Percentiles rank a stretch among this genome's conserved stretches.
Evolutionary conservation across 2,888 invertebrate species (phyloP).

Genomic region (Epinotia ramella): DNA sequence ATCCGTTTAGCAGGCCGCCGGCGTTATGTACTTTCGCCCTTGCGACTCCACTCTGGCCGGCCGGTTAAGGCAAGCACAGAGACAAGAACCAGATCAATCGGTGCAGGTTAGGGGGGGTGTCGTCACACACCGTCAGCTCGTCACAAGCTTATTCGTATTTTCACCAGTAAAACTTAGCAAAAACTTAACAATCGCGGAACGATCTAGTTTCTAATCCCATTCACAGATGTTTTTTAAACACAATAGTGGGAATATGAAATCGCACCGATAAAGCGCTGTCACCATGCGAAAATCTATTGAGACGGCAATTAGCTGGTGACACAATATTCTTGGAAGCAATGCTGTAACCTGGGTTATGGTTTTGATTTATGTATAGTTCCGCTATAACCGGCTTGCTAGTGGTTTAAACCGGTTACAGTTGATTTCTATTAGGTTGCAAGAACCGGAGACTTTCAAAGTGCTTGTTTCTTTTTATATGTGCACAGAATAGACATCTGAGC

Average conservation of each 20-base stretch:
- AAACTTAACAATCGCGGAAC: constrained; percentile 40
- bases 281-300: constrained; percentile 30
- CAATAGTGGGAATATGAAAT: constrained; percentile 51
- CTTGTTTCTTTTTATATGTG: too few relatives aligned
- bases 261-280: constrained; percentile 36
- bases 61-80: too few relatives aligned
- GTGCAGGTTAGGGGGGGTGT: too few relatives aligned
- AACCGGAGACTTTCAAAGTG: too few relatives aligned
- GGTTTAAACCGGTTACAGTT: background rate
- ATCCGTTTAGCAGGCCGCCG: too few relatives aligned
- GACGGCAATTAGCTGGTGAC: constrained; percentile 24
- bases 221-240: constrained; percentile 44
- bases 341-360: constrained; percentile 1
- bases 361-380: constrained; percentile 7
- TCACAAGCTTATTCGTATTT: constrained; percentile 15
- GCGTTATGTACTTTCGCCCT: too few relatives aligned
- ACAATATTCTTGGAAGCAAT: constrained; percentile 28
- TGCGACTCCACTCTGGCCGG: too few relatives aligned
- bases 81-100: too few relatives aligned
- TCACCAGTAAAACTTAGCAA: constrained; percentile 29
- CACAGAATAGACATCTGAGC: too few relatives aligned
- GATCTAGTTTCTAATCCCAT: constrained; percentile 42
- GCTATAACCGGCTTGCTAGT: constrained; percentile 8
- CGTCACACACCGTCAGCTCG: too few relatives aligned
- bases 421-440: background rate